Evolutionary conservation across 64 coral and sea anemone genomes (phyloP).

Genomic region (Porites australiensis): DNA sequence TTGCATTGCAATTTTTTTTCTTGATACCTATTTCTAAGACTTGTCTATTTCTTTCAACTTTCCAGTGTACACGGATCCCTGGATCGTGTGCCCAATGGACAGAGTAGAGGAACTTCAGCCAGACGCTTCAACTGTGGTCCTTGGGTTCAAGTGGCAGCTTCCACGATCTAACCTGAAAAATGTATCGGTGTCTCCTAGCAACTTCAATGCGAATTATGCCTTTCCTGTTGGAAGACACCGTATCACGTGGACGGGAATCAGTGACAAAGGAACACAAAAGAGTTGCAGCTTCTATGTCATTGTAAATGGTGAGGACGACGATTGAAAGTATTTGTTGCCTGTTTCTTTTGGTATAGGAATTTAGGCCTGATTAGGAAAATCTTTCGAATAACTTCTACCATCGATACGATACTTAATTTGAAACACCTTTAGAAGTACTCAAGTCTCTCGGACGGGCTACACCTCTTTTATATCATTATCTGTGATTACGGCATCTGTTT

Average conservation of each 20-base stretch:
- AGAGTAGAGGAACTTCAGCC: constrained; percentile 69
- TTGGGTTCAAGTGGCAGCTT: constrained; percentile 83
- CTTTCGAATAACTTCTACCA: too few relatives aligned
- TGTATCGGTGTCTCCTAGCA: constrained; percentile 63
- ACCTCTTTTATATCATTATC: too few relatives aligned
- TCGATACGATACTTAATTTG: too few relatives aligned
- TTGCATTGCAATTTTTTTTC: too few relatives aligned
- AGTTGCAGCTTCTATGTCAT: constrained; percentile 83
- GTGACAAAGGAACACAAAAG: constrained; percentile 70
- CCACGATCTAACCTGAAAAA: constrained; percentile 91
- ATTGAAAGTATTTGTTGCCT: not conserved
- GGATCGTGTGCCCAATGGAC: constrained; percentile 90
- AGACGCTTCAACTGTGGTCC: constrained; percentile 51
- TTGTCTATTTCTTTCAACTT: not conserved
- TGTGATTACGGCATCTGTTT: not conserved
- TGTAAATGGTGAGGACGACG: constrained; percentile 62
- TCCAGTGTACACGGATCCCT: constrained; percentile 86
- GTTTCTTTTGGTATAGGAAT: too few relatives aligned
- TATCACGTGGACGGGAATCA: constrained; percentile 93
- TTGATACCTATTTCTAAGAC: too few relatives aligned
- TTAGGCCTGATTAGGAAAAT: too few relatives aligned
- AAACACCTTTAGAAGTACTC: too few relatives aligned
- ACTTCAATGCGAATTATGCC: constrained; percentile 72
- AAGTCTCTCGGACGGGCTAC: too few relatives aligned
- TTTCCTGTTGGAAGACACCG: constrained; percentile 89